These are phyloP conservation scores for Drosophila koepferae DNA, from an alignment of 2,888 invertebrate species.

Conservation along the genomic window DNA sequence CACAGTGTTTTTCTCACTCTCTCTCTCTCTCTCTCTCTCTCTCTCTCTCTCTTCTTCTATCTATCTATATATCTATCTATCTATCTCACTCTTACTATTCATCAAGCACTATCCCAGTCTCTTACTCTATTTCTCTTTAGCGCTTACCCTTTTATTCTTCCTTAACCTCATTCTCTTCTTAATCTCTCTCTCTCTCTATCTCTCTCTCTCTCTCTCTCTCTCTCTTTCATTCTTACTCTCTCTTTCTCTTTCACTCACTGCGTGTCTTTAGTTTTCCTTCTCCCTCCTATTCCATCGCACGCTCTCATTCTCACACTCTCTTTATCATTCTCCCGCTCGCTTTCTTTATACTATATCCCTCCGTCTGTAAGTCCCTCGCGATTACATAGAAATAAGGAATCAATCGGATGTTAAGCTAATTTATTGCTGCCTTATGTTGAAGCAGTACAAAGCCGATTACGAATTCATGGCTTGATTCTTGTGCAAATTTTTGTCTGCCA, in stretches of 20 bases:
- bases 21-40: neutral
- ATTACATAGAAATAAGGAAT: neutral
- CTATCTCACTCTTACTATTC: neutral
- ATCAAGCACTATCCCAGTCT: neutral
- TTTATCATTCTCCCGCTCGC: neutral
- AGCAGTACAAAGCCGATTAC: conserved; percentile 24
- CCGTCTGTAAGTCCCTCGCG: neutral
- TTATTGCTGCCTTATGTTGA: conserved; percentile 22
- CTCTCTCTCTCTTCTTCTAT: neutral
- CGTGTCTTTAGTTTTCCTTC: neutral
- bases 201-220: neutral
- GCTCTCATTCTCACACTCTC: neutral
- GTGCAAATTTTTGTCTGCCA: neutral
- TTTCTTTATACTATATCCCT: neutral
- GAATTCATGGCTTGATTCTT: conserved; percentile 36
- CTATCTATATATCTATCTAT: too few relatives aligned
- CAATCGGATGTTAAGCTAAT: conserved; percentile 21
- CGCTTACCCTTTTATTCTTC: neutral
- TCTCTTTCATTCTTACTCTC: neutral
- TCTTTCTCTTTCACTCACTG: neutral
- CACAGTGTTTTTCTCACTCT: neutral
- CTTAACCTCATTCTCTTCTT: neutral
- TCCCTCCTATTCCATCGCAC: neutral
- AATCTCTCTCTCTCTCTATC: neutral
- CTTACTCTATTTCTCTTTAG: neutral